phyloP scores from a whole-genome alignment of 2,797 vertebrate species.

The Bothrops alternatus region DNA sequence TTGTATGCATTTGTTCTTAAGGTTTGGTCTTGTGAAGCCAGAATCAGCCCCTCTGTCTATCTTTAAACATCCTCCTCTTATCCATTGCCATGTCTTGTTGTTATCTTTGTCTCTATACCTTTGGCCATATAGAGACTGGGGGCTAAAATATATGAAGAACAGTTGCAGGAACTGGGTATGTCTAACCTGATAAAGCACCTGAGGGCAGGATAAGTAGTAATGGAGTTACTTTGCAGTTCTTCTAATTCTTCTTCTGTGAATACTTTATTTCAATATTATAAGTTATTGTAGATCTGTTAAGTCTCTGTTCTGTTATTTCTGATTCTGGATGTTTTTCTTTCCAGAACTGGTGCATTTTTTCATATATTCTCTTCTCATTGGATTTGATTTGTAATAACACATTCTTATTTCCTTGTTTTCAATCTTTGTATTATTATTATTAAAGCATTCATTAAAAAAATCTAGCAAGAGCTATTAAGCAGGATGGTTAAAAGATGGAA shows the following conservation, averaged over 20 bases:
- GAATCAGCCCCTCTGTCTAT: not conserved
- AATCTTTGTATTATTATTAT: too few relatives aligned
- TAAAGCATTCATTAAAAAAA: not conserved
- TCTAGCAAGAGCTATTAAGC: not conserved
- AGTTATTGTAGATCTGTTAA: not conserved
- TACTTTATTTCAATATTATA: not conserved
- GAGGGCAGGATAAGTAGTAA: not conserved
- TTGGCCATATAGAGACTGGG: not conserved
- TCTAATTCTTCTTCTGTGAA: not conserved
- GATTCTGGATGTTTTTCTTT: not conserved
- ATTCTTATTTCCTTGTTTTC: not conserved
- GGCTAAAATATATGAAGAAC: not conserved
- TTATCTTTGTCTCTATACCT: not conserved
- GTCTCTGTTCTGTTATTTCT: not conserved
- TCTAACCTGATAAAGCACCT: not conserved
- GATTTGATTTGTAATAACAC: not conserved
- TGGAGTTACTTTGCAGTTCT: not conserved
- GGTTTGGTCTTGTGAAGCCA: not conserved
- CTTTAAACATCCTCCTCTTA: not conserved
- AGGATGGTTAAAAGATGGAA: not conserved
- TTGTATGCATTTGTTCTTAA: not conserved
- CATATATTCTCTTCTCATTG: not conserved
- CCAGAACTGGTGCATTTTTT: not conserved
- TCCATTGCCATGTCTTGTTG: not conserved
- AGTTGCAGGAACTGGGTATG: not conserved